Conservation (phyloP, 2,113 vertebrate genomes). For the Orientallactaga bullata region DNA sequence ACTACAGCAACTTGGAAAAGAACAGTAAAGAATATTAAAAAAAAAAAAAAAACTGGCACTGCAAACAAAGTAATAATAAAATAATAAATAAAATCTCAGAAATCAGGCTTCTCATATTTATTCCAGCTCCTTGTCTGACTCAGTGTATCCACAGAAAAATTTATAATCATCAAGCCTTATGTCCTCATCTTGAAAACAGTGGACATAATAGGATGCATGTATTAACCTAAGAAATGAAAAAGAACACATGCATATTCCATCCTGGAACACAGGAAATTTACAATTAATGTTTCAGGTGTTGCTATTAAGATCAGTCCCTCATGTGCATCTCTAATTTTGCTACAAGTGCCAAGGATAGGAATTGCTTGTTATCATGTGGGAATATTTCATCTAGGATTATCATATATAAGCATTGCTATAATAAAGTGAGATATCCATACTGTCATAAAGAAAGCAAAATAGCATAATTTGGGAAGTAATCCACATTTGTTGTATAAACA, state of each 20-base stretch:
- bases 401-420: not conserved
- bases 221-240: not conserved
- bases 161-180: not conserved
- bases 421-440: conserved; percentile 50
- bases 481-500: conserved; percentile 81
- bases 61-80: conserved; percentile 10
- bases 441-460: conserved; percentile 71
- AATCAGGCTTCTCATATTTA: not conserved
- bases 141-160: not conserved
- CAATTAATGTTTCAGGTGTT: not conserved
- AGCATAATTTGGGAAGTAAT: conserved; percentile 81
- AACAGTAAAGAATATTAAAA: not conserved
- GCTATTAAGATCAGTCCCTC: not conserved
- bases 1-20: not conserved
- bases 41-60: not conserved
- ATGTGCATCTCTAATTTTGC: not conserved
- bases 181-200: not conserved
- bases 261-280: not conserved
- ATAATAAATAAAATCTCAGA: not conserved
- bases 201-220: not conserved
- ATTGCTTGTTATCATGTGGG: conserved; percentile 35
- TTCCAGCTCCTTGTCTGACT: not conserved
- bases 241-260: not conserved
- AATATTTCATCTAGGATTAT: not conserved
- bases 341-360: not conserved